Evolutionary conservation across 2,113 vertebrate species (phyloP), one percentile per base, ranked within the genome.

Genomic region (Hymenochirus boettgeri): DNA sequence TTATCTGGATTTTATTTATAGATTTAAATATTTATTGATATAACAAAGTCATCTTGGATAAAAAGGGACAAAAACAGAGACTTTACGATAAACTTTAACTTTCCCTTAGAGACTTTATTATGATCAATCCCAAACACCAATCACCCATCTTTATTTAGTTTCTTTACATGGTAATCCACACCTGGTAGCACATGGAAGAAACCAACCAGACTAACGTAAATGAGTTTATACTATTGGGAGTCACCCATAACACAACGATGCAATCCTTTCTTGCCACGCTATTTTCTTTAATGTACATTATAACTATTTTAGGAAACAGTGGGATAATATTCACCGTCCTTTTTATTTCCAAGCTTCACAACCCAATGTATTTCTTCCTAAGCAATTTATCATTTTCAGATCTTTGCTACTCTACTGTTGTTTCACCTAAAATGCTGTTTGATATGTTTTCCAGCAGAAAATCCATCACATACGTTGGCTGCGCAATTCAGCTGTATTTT

Each of bases 341-440:
- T 13, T 37, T 69, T 7, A 18, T 53, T 7, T 39, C 57, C 29
- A 23, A 51, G 12, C 56, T 69, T 25, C 56, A 60, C 23, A 60
- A 22, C 10, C 65, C 65, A 17, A 69, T 69, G 65, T 69, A 69
- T 69, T 60, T 60, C 26, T 69, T 69, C 45, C 65, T 69, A 1
- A 19, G 56, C 47, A 69, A 60, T n/a, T 27, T 69, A 31, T 69
- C 65, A 7, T 52, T 60, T 18, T 69, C 65, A n/a, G 65, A 69
- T 53, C 31, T 60, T 11, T 60, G 65, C 24, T 69, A 60, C 31
- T 59, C 65, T 59, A 60, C 56, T 23, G 57, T 60, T 10, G 24
- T 69, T 9, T 42, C 57, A 23, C 65, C 65, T 22, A 69, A 69
- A 45, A 52, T 60, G 48, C 39, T 69, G 12, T 24, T 13, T 31